Evolutionary conservation across 1,140 invertebrate genomes (phyloP).

Genomic region (Helicoverpa armigera): DNA sequence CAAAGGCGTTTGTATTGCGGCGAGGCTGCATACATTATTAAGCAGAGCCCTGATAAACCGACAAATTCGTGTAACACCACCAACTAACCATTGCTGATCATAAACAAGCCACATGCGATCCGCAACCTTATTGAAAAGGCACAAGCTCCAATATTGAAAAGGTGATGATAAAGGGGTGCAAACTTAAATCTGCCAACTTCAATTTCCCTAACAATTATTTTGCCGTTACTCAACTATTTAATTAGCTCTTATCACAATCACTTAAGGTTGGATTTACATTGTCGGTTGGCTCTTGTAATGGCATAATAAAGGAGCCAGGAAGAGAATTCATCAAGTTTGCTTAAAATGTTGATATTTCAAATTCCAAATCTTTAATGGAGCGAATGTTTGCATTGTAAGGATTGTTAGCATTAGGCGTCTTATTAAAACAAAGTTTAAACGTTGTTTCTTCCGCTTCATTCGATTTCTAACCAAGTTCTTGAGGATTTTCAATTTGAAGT

Average conservation of each 20-base stretch:
- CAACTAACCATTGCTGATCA: background rate
- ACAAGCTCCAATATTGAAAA: background rate
- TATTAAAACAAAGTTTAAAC: conserved; percentile 48
- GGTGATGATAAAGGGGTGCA: background rate
- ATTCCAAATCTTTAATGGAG: conserved; percentile 58
- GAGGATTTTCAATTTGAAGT: conserved; percentile 25
- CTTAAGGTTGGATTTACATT: conserved; percentile 48
- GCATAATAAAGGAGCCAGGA: background rate
- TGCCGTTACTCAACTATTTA: conserved; percentile 41
- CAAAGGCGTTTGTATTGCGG: conserved; percentile 68
- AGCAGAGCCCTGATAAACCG: conserved; percentile 63
- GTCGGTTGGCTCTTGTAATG: conserved; percentile 2
- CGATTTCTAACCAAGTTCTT: conserved; percentile 21
- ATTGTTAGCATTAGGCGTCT: conserved; percentile 50
- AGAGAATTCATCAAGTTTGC: conserved; percentile 60
- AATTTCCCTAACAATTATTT: conserved; percentile 41
- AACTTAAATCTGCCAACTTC: conserved; percentile 38
- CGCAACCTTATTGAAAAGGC: background rate
- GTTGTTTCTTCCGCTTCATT: conserved; percentile 31
- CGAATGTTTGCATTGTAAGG: conserved; percentile 52
- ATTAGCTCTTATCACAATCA: background rate
- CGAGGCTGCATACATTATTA: conserved; percentile 69
- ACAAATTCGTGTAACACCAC: conserved; percentile 55
- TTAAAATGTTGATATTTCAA: conserved; percentile 61
- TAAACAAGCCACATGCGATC: background rate